Percentiles rank a stretch among this genome's conserved stretches.
These are phyloP conservation scores for Melanotaenia trifasciata DNA, from an alignment of 2,797 vertebrate genomes.

Conservation along the genomic window DNA sequence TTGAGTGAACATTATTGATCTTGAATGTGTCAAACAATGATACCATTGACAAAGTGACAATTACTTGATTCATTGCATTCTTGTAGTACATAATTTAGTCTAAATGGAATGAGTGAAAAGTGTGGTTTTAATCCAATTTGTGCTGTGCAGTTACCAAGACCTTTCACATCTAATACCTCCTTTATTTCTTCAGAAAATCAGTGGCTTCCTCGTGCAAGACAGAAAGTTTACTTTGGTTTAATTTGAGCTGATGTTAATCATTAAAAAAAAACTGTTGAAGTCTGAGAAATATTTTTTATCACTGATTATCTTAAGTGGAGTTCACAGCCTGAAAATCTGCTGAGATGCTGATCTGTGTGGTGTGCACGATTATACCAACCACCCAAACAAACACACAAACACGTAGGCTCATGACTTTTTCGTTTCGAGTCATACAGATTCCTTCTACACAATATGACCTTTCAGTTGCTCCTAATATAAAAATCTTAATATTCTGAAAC, in stretches of 20 bases:
- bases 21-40: constrained; percentile 44
- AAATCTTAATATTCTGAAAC: constrained; percentile 57
- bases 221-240: neutral
- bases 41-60: constrained; percentile 60
- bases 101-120: constrained; percentile 10
- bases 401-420: constrained; percentile 46
- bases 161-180: neutral
- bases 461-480: constrained; percentile 85
- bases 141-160: constrained; percentile 21
- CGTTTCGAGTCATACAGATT: constrained; percentile 89
- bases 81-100: constrained; percentile 38
- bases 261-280: neutral
- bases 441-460: constrained; percentile 90
- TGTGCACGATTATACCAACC: constrained; percentile 14
- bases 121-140: neutral
- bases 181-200: constrained; percentile 13
- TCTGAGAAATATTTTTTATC: neutral
- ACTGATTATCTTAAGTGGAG: neutral
- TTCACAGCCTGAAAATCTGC: constrained; percentile 20
- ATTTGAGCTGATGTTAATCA: constrained; percentile 1
- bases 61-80: constrained; percentile 35
- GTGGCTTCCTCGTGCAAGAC: neutral
- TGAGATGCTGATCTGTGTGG: constrained; percentile 35
- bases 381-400: constrained; percentile 44
- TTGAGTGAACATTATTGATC: constrained; percentile 73